Base-by-base conservation (phyloP, 2,797 vertebrate species). In the Danio jaintianensis region DNA sequence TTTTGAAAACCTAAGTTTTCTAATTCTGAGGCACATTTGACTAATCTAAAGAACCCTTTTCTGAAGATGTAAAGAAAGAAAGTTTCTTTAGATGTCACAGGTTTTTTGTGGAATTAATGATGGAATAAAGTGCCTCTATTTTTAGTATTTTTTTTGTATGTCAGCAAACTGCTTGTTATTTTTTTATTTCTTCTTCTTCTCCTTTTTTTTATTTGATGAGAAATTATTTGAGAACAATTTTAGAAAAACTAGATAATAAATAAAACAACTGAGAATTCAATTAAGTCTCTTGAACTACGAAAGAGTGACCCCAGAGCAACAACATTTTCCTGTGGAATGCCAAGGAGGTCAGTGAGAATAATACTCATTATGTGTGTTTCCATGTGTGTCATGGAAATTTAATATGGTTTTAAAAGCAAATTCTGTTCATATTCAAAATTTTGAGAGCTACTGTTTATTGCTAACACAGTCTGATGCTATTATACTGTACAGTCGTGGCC, bases 341-440 rank as follows among this genome's bases (percentile, higher is more conserved):
- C 38, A 40, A 10, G 18, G 13, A 63, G 36, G 47, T 56, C 42
- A 67, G 40, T 10, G 29, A 50, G 56, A 63, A 52, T 18, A 22
- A 63, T 52, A 6, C 73, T 53, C 36, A 20, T 42, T 47, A 61
- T 47, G 40, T 3, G 0, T 47, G 22, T 42, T 6, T 40, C 22
- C 4, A 15, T 74, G 52, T 74, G n/a, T 67, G 61, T 43, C 38
- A 64, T 70, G 38, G 40, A 10, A 67, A 56, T 80, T 63, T 36
- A 10, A 62, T 18, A 50, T 18, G 7, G n/a, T 75, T 52, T 16
- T 7, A 22, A 22, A 7, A 53, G 12, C 7, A 64, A 64, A 42
- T 42, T n/a, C 38, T 22, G 10, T 63, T 63, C 55, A 50, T 38
- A 48, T 52, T 38, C 3, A 71, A 38, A 55, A 61, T 13, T 15